Conservation (phyloP, 2,113 vertebrate species). For the Heterocephalus glaber region DNA sequence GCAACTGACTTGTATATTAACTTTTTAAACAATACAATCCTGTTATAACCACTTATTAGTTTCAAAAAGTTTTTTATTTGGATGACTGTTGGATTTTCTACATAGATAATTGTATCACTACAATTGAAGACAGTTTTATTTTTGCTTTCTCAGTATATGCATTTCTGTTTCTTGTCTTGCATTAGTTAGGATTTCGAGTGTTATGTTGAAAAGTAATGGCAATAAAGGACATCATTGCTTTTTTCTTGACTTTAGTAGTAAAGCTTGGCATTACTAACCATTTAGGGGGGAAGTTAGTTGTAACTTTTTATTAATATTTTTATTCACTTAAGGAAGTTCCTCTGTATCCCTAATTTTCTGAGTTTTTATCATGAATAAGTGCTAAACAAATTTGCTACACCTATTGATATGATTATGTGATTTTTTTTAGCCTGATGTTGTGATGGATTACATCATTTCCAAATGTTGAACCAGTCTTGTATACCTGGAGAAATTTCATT, state of each 20-base stretch:
- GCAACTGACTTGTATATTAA: not conserved
- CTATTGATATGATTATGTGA: not conserved
- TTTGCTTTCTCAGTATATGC: not conserved
- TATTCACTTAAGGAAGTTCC: not conserved
- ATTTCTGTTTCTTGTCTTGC: not conserved
- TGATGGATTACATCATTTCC: not conserved
- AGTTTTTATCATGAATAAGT: not conserved
- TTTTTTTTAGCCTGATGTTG: not conserved
- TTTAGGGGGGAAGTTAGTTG: not conserved
- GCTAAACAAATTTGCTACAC: not conserved
- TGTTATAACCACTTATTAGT: not conserved
- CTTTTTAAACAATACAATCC: not conserved
- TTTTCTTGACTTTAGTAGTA: not conserved
- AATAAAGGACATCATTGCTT: not conserved
- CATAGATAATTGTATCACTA: not conserved
- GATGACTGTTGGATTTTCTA: not conserved
- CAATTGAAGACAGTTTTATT: not conserved
- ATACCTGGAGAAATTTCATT: not conserved
- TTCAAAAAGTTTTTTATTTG: not conserved
- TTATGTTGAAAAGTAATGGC: not conserved
- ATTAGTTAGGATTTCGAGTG: not conserved
- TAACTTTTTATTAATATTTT: not conserved
- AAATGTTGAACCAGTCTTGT: not conserved
- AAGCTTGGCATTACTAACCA: not conserved
- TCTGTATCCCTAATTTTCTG: not conserved